Evolutionary conservation across 1,140 invertebrate genomes (phyloP).

Genomic region (Drosophila watanabei): DNA sequence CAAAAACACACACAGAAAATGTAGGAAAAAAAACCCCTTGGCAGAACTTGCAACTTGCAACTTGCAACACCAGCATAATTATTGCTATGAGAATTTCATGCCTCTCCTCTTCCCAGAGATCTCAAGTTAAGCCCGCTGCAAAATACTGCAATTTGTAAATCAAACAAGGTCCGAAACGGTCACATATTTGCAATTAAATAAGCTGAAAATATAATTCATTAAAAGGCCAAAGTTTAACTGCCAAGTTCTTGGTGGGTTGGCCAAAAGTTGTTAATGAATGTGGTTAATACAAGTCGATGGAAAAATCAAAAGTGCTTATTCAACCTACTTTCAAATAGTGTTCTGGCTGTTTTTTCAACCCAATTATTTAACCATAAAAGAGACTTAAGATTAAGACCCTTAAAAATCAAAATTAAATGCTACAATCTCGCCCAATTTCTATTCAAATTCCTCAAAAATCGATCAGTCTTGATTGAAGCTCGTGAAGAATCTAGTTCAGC

Average conservation of each 20-base stretch:
- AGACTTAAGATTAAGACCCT: background rate
- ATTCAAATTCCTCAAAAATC: background rate
- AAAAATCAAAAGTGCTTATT: background rate
- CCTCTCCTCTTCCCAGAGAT: slow-evolving; percentile 13
- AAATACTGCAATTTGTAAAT: slow-evolving; percentile 56
- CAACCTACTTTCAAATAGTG: slow-evolving; percentile 3
- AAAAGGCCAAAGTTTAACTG: slow-evolving; percentile 35
- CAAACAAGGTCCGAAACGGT: slow-evolving; percentile 45
- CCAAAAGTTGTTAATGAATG: slow-evolving; percentile 2
- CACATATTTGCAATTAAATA: slow-evolving; percentile 17
- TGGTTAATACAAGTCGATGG: background rate
- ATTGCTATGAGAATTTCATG: slow-evolving; percentile 41
- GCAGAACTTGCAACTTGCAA: slow-evolving; percentile 51
- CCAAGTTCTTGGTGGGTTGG: slow-evolving; percentile 7
- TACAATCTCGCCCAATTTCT: background rate
- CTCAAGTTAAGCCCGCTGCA: background rate
- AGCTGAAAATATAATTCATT: slow-evolving; percentile 10
- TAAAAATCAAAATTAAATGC: background rate
- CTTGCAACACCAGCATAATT: slow-evolving; percentile 66
- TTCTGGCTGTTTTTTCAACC: background rate
- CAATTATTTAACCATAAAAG: background rate
- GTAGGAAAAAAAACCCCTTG: background rate
- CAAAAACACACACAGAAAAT: slow-evolving; percentile 7
- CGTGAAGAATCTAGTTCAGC: slow-evolving; percentile 37
- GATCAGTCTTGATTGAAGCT: slow-evolving; percentile 22